Base-by-base conservation (phyloP, 1,140 invertebrate genomes). In the Rhynchophorus ferrugineus region DNA sequence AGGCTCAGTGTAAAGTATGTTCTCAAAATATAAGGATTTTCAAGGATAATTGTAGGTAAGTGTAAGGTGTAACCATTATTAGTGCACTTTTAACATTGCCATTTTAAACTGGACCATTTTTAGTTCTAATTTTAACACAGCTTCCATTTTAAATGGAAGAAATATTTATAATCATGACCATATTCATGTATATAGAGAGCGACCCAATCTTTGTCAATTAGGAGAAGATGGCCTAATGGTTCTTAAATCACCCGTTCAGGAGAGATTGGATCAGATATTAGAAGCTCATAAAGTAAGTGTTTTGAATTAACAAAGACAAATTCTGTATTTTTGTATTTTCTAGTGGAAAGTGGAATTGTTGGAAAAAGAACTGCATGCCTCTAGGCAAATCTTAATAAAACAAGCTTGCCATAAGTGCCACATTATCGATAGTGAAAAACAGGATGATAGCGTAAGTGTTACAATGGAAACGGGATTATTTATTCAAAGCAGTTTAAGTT, bases 211-310 rank as follows among this genome's bases (percentile, higher is more conserved):
- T 17, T 63, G 55, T 51, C 55, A 56, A 9, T 55, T 71, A 13
- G 74, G 75, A 43, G 66, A 85, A n/a, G 90, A 93, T 73, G 91
- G 91, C 39, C 73, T 93, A 56, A 79, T 85, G 34, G 80, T 84
- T 44, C 78, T 86, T 54, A 75, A 81, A 57, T 89, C 87, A 65
- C 82, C 87, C 48, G 73, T 88, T 54, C 89, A 92, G 66, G 78
- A 82, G 62, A 70, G 89, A 54, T 71, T 93, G 56, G 79, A 83
- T 66, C 84, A 91, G 66, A 86, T 92, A 53, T 82, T 87, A 56
- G 71, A 80, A 20, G 83, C 87, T 57, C 82, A 90, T 64, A 83
- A 82, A 78, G 87, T 89, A 67, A 64, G 60, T 62, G 24, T 9
- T 11, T n/a, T 43, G 6, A 43, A 43, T 16, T 43, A 43, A 21